Percentiles rank a stretch among this genome's conserved stretches.
phyloP scores from a whole-genome alignment of 2,888 invertebrate genomes.

The Spisula solida region DNA sequence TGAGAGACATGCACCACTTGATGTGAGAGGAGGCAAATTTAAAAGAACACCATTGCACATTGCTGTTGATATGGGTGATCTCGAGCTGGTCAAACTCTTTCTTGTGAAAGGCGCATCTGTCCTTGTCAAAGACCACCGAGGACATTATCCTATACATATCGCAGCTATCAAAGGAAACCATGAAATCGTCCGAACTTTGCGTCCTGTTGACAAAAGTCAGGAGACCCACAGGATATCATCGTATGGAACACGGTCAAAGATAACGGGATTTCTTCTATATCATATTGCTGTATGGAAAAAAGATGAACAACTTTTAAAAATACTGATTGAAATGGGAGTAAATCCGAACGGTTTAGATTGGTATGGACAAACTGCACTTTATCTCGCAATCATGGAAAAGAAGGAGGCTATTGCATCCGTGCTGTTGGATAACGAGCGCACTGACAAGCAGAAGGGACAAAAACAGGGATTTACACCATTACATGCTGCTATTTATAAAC shows the following conservation, averaged over 20 bases:
- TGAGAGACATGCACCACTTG: constrained; percentile 45
- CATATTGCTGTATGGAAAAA: constrained; percentile 62
- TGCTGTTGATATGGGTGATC: constrained; percentile 48
- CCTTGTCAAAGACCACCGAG: constrained; percentile 51
- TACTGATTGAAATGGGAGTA: constrained; percentile 16
- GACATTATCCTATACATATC: constrained; percentile 58
- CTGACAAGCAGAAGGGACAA: constrained; percentile 38
- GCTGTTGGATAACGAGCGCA: neutral
- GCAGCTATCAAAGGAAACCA: constrained; percentile 54
- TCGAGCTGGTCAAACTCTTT: constrained; percentile 28
- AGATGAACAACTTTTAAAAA: constrained; percentile 25
- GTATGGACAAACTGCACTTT: constrained; percentile 52
- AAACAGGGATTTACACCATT: constrained; percentile 56
- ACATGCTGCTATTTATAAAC: constrained; percentile 40
- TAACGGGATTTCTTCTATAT: constrained; percentile 60
- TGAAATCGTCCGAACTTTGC: constrained; percentile 32
- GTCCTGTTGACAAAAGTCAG: constrained; percentile 34
- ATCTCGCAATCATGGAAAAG: constrained; percentile 31
- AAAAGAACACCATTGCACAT: constrained; percentile 61
- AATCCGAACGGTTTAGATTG: constrained; percentile 51
- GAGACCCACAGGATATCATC: constrained; percentile 42
- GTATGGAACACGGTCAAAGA: constrained; percentile 45
- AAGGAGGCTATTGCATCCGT: neutral
- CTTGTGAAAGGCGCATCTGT: constrained; percentile 39
- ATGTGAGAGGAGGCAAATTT: constrained; percentile 45